Evolutionary conservation across 2,797 vertebrate species (phyloP).

Genomic region (Melanotaenia boesemani): DNA sequence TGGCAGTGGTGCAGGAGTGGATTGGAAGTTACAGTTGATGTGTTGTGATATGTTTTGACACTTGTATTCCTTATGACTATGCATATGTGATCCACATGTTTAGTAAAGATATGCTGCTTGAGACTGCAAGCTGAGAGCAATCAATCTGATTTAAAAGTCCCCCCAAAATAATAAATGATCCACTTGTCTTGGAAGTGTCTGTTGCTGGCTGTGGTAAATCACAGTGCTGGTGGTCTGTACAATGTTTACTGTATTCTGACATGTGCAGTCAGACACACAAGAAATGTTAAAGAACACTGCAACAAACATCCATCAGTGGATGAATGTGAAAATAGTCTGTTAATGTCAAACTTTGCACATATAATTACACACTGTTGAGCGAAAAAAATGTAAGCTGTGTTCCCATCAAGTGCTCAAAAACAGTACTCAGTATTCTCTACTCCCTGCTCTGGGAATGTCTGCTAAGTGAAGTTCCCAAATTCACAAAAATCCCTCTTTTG

Average conservation of each 20-base stretch:
- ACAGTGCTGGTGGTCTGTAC: conserved; percentile 17
- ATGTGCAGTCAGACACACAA: conserved; percentile 5
- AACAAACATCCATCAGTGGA: background rate
- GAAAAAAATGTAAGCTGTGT: too few relatives aligned
- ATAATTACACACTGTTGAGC: conserved; percentile 4
- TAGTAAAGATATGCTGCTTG: background rate
- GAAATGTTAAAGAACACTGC: conserved; percentile 8
- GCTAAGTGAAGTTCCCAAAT: too few relatives aligned
- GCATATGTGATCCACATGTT: background rate
- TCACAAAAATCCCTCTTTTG: too few relatives aligned
- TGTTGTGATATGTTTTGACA: conserved; percentile 9
- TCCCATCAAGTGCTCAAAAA: background rate
- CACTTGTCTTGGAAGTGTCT: conserved; percentile 1
- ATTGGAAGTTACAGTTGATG: conserved; percentile 1
- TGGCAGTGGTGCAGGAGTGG: background rate
- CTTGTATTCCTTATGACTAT: background rate
- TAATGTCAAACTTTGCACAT: conserved; percentile 13
- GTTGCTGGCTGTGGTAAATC: background rate
- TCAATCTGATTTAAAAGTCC: conserved; percentile 7
- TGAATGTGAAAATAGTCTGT: background rate
- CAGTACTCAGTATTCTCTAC: background rate
- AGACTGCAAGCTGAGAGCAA: background rate
- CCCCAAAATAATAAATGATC: conserved; percentile 3
- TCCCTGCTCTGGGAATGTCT: background rate
- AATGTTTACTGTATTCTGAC: conserved; percentile 26